phyloP scores from a whole-genome alignment of 1,140 invertebrate species.

The Monomorium pharaonis region DNA sequence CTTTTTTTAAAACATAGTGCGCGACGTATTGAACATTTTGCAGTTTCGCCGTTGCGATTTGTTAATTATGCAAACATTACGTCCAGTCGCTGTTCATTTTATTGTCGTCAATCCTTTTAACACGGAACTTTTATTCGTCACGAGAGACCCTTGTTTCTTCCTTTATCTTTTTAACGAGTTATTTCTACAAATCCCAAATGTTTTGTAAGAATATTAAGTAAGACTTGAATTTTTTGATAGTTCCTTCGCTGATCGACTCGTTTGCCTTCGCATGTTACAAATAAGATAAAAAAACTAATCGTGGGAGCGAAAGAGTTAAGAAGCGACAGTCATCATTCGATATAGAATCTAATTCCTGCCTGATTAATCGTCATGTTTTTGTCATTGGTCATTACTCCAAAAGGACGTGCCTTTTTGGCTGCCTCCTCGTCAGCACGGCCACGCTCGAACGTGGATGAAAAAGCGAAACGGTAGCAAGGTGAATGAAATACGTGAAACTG shows the following conservation, averaged over 20 bases:
- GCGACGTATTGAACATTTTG: background rate
- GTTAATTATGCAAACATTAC: constrained; percentile 18
- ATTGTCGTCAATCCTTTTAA: background rate
- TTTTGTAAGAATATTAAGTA: background rate
- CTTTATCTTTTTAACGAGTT: constrained; percentile 4
- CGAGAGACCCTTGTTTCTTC: background rate
- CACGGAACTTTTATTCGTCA: background rate
- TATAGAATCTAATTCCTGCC: background rate
- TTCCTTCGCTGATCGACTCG: background rate
- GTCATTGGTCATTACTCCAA: constrained; percentile 11
- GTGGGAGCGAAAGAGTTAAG: background rate
- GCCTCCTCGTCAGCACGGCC: background rate
- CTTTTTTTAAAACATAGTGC: constrained; percentile 9
- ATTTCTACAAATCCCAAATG: background rate
- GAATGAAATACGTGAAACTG: constrained; percentile 38
- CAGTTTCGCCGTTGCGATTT: background rate
- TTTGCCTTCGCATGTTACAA: background rate
- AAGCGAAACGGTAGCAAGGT: constrained; percentile 3
- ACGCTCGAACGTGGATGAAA: background rate
- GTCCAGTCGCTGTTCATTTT: background rate
- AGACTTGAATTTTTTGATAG: background rate
- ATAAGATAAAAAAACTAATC: constrained; percentile 21
- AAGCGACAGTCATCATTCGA: constrained; percentile 34
- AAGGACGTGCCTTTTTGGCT: background rate
- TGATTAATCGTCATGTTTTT: constrained; percentile 25